phyloP scores from a whole-genome alignment of 1,140 invertebrate species.

The Drosophila subpulchrella region DNA sequence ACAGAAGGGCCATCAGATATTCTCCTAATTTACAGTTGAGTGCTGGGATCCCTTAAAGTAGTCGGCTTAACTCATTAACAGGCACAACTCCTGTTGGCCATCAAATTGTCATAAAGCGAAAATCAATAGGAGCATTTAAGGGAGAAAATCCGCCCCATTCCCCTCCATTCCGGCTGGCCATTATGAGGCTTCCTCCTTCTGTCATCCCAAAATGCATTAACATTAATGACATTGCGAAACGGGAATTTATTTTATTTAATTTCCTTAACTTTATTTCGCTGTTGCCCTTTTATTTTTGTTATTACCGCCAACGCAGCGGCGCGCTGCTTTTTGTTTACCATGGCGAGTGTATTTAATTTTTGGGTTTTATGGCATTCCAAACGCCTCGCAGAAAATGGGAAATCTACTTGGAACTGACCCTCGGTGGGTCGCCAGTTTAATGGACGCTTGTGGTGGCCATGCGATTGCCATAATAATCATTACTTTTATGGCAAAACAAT shows the following conservation, averaged over 20 bases:
- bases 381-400: slow-evolving; percentile 50
- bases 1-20: not conserved
- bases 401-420: slow-evolving; percentile 40
- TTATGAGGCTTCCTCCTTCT: slow-evolving; percentile 29
- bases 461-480: slow-evolving; percentile 82
- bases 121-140: slow-evolving; percentile 67
- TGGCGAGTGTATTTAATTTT: slow-evolving; percentile 69
- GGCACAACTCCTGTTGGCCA: slow-evolving; percentile 42
- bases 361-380: slow-evolving; percentile 68
- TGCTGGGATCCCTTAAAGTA: slow-evolving; percentile 15
- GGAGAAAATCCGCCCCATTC: slow-evolving; percentile 14
- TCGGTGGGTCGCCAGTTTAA: slow-evolving; percentile 58
- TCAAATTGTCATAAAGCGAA: slow-evolving; percentile 65
- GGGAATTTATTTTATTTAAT: slow-evolving; percentile 78
- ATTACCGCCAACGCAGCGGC: slow-evolving; percentile 23
- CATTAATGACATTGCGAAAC: slow-evolving; percentile 76
- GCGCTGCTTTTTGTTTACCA: slow-evolving; percentile 42
- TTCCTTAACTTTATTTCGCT: slow-evolving; percentile 59
- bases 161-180: slow-evolving; percentile 33
- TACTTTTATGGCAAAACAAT: slow-evolving; percentile 83
- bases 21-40: slow-evolving; percentile 11
- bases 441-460: slow-evolving; percentile 70
- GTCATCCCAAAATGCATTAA: slow-evolving; percentile 57
- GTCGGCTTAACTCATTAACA: slow-evolving; percentile 42
- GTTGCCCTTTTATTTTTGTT: slow-evolving; percentile 41